Percentiles rank a stretch among this genome's conserved stretches.
Evolutionary conservation across 2,888 invertebrate genomes (phyloP).

Genomic region (Parnassius apollo): DNA sequence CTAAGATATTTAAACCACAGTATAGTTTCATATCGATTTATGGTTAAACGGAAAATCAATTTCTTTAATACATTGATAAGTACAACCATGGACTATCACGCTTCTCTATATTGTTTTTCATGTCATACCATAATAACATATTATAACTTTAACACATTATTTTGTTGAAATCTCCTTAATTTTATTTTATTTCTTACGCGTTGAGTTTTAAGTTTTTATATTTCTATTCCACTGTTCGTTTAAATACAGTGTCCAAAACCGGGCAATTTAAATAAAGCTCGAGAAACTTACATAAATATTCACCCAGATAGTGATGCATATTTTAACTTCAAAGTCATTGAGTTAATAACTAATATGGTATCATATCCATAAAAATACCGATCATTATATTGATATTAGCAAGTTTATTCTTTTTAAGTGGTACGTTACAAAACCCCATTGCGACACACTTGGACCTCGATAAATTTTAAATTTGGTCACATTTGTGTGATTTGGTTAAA

Average conservation of each 20-base stretch:
- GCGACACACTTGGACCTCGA: constrained; percentile 15
- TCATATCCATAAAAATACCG: constrained; percentile 8
- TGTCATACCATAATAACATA: no score
- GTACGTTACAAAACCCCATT: neutral
- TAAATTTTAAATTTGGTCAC: constrained; percentile 14
- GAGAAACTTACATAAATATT: no score
- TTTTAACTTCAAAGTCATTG: neutral
- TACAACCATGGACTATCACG: neutral
- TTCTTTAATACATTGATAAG: neutral
- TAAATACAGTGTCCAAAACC: no score
- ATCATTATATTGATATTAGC: neutral
- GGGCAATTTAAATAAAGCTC: no score
- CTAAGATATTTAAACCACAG: neutral
- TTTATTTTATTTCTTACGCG: no score
- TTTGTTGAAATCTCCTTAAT: no score
- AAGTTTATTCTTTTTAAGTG: constrained; percentile 3
- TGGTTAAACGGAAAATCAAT: constrained; percentile 5
- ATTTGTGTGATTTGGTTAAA: constrained; percentile 1
- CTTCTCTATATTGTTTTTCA: neutral
- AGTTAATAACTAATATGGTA: neutral
- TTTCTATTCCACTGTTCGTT: no score
- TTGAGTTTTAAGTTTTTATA: no score
- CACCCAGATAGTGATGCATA: neutral
- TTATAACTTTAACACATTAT: no score
- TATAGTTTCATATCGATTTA: neutral